Evolutionary conservation across 2,888 invertebrate species (phyloP), one percentile per base, ranked within the genome.

Genomic region (Athripsodes cinereus): DNA sequence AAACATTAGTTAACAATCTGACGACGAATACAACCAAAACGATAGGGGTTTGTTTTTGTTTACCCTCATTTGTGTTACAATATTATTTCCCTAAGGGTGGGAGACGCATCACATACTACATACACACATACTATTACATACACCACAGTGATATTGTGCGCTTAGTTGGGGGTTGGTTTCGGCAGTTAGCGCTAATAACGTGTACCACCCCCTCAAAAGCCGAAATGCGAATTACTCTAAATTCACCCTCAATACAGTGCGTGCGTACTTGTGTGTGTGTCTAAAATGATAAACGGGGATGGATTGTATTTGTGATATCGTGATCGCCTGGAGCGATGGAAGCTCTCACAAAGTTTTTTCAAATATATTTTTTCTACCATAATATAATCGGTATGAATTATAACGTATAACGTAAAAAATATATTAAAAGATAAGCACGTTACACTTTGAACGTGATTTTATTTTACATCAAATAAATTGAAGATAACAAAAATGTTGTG

Each of bases 101-200:
- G 2, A 50, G 5, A 13, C 20, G 13, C 20, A 21, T 26, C 18
- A 6, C 48, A 48, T 6, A n/a, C n/a, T n/a, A n/a, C n/a, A n/a
- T n/a, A n/a, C n/a, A n/a, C n/a, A n/a, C n/a, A n/a, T n/a, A n/a
- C n/a, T n/a, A n/a, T n/a, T n/a, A n/a, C n/a, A n/a, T n/a, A n/a
- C n/a, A n/a, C 3, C 26, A 26, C 26, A 26, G 44, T 44, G 18
- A 2, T n/a, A 6, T 44, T 44, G n/a, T 44, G 13, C 48, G 19
- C 48, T 19, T 20, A 21, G 19, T 18, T 18, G 22, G 26, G 50
- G 22, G 50, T 22, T 50, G 50, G 50, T 50, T 22, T 50, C 26
- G 50, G 50, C 50, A 22, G 50, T 50, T 50, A 26, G 50, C 26
- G 50, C 50, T 50, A 50, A 50, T 50, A 50, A 50, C 50, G n/a